A percentile compares a stretch with the other conserved stretches of the same genome.
Evolutionary conservation across 1,140 invertebrate species (phyloP).

Genomic region (Lanistes nyassanus): DNA sequence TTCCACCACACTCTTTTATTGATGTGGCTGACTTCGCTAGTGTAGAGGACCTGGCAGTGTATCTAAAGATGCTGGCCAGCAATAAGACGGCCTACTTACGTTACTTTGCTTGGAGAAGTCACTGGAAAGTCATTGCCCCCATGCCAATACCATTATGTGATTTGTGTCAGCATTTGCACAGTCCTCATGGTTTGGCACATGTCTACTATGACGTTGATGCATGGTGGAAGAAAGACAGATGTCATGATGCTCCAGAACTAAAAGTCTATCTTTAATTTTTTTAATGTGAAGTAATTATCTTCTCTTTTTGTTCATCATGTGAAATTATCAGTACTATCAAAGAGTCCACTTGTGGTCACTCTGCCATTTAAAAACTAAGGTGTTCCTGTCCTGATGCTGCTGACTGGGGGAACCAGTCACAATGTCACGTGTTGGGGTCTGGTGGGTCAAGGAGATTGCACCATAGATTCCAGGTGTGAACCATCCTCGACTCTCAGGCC

Average conservation of each 20-base stretch:
- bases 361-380: too few relatives aligned
- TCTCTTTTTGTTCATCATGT: too few relatives aligned
- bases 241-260: slow-evolving; percentile 9
- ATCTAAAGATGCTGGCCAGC: slow-evolving; percentile 68
- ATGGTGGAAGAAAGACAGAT: slow-evolving; percentile 26
- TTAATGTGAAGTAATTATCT: too few relatives aligned
- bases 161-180: slow-evolving; percentile 8
- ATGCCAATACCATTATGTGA: slow-evolving; percentile 24
- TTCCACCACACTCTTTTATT: slow-evolving; percentile 77
- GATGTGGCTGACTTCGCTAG: slow-evolving; percentile 71
- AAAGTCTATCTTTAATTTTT: too few relatives aligned
- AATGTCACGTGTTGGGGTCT: too few relatives aligned
- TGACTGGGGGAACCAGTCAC: too few relatives aligned
- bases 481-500: too few relatives aligned
- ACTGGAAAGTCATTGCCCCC: slow-evolving; percentile 32
- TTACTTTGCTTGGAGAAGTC: slow-evolving; percentile 59
- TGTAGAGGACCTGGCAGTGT: slow-evolving; percentile 68
- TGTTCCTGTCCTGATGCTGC: too few relatives aligned
- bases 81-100: slow-evolving; percentile 49
- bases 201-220: slow-evolving; percentile 21
- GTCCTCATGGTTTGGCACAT: not conserved
- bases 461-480: too few relatives aligned
- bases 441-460: too few relatives aligned
- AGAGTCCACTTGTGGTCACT: too few relatives aligned
- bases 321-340: too few relatives aligned